These are phyloP conservation scores for Melanerpes aurifrons DNA, from an alignment of 2,113 vertebrate genomes.

Conservation along the genomic window DNA sequence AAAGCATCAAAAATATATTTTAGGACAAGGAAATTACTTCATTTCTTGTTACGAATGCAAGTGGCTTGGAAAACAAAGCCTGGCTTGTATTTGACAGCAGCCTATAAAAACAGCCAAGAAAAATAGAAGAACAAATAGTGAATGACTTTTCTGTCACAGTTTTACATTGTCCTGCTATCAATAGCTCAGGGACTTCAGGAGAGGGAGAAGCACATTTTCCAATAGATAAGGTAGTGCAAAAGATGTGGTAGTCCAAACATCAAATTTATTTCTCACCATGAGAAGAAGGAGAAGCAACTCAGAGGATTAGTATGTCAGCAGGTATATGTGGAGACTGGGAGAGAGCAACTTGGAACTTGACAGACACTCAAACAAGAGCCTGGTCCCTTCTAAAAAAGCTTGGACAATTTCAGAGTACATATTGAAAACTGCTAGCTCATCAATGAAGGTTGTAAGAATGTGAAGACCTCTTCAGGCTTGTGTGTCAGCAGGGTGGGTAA, in stretches of 20 bases:
- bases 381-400: not conserved
- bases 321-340: not conserved
- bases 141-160: not conserved
- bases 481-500: not conserved
- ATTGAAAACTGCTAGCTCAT: not conserved
- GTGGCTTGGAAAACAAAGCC: not conserved
- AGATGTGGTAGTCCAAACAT: not conserved
- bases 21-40: not conserved
- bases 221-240: not conserved
- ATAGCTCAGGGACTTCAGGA: not conserved
- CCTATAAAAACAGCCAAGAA: not conserved
- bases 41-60: not conserved
- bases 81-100: not conserved
- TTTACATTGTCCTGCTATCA: not conserved
- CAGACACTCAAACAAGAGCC: not conserved
- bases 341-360: not conserved
- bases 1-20: not conserved
- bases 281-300: not conserved
- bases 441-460: not conserved
- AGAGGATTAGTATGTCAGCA: not conserved
- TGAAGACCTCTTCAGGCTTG: not conserved
- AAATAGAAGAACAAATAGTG: not conserved
- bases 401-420: not conserved
- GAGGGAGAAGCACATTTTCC: not conserved
- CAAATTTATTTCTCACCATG: not conserved